These are phyloP conservation scores for Anguilla marmorata DNA, from an alignment of 2,797 vertebrate species.

Conservation along the genomic window DNA sequence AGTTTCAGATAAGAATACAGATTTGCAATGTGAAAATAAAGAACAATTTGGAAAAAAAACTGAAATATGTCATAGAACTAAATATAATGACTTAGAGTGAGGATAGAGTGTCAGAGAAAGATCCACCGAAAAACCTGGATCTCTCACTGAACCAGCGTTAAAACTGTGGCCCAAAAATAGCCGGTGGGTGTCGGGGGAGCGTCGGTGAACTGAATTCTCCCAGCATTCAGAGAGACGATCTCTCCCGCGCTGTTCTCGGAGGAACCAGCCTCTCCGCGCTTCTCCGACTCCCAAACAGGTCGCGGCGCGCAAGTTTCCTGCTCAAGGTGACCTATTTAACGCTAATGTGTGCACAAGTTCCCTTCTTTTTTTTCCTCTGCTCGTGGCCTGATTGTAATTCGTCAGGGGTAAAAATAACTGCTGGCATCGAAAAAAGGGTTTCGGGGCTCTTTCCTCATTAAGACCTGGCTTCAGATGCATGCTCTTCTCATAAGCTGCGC, in stretches of 20 bases:
- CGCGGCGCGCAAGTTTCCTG: constrained; percentile 52
- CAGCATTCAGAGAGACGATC: not conserved
- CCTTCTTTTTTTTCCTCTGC: constrained; percentile 48
- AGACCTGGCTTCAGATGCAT: not conserved
- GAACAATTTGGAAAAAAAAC: not conserved
- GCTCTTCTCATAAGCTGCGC: not conserved
- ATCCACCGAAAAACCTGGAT: not conserved
- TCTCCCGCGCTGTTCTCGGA: constrained; percentile 1
- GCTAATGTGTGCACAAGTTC: constrained; percentile 57
- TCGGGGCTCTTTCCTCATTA: constrained; percentile 37
- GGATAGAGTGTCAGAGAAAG: not conserved
- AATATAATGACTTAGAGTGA: not conserved
- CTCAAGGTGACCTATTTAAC: constrained; percentile 75
- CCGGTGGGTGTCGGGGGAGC: not conserved
- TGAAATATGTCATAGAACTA: not conserved
- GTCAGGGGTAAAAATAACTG: constrained; percentile 68
- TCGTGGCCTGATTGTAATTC: constrained; percentile 65
- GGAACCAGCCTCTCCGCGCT: constrained; percentile 5
- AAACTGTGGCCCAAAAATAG: not conserved
- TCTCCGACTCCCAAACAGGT: constrained; percentile 54
- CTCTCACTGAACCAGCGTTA: not conserved
- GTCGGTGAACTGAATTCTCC: constrained; percentile 2
- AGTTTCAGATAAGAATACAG: not conserved
- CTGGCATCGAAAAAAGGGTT: constrained; percentile 54
- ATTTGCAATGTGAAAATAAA: not conserved